Percentiles rank a stretch among this genome's conserved stretches.
Conservation (phyloP, 2,113 vertebrate species). For the Dermatemys mawii region DNA sequence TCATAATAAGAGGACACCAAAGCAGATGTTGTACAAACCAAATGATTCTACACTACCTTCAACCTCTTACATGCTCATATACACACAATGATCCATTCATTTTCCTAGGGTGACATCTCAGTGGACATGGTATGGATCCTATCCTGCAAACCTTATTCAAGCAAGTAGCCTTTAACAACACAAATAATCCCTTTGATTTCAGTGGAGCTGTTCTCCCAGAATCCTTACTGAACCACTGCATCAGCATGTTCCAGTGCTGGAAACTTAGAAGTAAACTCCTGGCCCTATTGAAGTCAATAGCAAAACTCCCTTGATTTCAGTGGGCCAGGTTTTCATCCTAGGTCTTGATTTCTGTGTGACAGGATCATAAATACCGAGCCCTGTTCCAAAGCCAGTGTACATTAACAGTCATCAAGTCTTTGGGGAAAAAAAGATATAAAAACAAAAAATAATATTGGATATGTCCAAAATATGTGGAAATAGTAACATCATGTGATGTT, state of each 20-base stretch:
- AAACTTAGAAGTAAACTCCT: too few species aligned
- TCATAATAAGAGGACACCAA: accelerated
- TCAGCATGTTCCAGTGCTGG: too few species aligned
- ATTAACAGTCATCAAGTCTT: not conserved
- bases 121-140: not conserved
- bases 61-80: not conserved
- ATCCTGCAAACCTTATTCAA: not conserved
- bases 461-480: not conserved
- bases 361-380: not conserved
- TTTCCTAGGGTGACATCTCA: not conserved
- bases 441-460: not conserved
- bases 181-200: too few species aligned
- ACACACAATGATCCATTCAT: not conserved
- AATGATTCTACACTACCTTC: accelerated
- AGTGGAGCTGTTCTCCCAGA: too few species aligned
- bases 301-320: not conserved
- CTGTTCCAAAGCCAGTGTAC: not conserved
- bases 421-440: not conserved
- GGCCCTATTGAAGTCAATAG: too few species aligned
- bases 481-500: not conserved
- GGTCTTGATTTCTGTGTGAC: not conserved
- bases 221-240: too few species aligned
- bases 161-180: not conserved
- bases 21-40: not conserved
- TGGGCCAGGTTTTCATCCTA: not conserved